These are phyloP conservation scores for Hemitrygon akajei DNA, from an alignment of 2,797 vertebrate genomes.

Conservation along the genomic window DNA sequence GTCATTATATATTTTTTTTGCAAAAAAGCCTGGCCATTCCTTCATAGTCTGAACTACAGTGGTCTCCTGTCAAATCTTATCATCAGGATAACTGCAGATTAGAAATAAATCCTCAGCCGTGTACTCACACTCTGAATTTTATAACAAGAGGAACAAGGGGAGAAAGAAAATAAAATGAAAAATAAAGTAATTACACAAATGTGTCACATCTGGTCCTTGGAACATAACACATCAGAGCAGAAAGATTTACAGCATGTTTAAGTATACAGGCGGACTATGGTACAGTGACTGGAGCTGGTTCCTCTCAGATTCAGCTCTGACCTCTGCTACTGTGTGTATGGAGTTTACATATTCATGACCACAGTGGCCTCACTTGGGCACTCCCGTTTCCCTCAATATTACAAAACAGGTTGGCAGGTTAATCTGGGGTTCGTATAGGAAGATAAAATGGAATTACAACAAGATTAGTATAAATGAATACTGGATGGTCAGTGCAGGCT, in stretches of 20 bases:
- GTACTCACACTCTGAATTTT: not conserved
- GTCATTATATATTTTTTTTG: not conserved
- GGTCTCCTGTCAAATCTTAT: not conserved
- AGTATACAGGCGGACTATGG: not conserved
- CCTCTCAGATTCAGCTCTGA: no score
- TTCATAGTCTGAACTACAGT: not conserved
- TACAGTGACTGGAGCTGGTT: no score
- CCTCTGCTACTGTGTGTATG: no score
- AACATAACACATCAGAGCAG: not conserved
- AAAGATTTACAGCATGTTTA: not conserved
- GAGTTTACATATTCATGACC: no score
- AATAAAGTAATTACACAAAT: not conserved
- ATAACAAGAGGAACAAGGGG: not conserved
- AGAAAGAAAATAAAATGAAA: not conserved
- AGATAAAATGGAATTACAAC: no score
- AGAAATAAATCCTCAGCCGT: not conserved
- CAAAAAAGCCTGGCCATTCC: not conserved
- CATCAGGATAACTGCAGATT: not conserved
- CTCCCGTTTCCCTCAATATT: no score
- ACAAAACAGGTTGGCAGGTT: no score
- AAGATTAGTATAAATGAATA: no score
- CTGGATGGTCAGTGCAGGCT: no score
- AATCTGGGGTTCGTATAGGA: no score
- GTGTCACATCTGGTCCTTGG: not conserved
- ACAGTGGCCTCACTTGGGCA: no score